Conservation (phyloP, 2,113 vertebrate genomes). For the Zingel zingel region DNA sequence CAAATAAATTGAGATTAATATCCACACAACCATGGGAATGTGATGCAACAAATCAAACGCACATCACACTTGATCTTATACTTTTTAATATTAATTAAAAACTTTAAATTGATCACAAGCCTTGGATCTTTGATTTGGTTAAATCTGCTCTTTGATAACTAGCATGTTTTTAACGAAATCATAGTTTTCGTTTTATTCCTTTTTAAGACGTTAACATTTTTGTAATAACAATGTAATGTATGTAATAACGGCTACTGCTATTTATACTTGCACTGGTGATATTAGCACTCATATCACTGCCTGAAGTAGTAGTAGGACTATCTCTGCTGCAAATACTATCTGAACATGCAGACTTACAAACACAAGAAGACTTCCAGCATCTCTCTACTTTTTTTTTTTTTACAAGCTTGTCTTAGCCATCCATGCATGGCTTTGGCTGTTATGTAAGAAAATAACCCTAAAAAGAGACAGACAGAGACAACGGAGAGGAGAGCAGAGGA, state of each 20-base stretch:
- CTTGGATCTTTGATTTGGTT: not conserved
- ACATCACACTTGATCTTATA: not conserved
- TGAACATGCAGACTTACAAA: not conserved
- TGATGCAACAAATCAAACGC: not conserved
- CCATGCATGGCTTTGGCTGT: conserved; percentile 10
- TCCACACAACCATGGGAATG: not conserved
- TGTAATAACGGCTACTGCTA: not conserved
- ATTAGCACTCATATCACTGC: not conserved
- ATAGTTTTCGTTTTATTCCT: not conserved
- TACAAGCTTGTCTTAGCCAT: not conserved
- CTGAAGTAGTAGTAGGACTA: not conserved
- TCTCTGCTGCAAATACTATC: not conserved
- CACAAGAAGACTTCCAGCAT: conserved; percentile 4
- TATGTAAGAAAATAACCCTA: conserved; percentile 33
- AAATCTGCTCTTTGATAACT: not conserved
- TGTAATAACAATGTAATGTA: not conserved
- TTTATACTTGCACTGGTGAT: not conserved
- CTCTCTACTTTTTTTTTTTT: not conserved
- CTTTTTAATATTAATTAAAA: not conserved
- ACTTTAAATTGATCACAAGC: not conserved
- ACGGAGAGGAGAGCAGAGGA: conserved; percentile 9
- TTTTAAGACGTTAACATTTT: not conserved
- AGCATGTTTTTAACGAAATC: not conserved
- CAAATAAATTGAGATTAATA: not conserved
- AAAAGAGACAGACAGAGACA: conserved; percentile 16